Evolutionary conservation across 2,113 vertebrate genomes (phyloP), one percentile per base, ranked within the genome.

Genomic region (Nesogale talazaci): DNA sequence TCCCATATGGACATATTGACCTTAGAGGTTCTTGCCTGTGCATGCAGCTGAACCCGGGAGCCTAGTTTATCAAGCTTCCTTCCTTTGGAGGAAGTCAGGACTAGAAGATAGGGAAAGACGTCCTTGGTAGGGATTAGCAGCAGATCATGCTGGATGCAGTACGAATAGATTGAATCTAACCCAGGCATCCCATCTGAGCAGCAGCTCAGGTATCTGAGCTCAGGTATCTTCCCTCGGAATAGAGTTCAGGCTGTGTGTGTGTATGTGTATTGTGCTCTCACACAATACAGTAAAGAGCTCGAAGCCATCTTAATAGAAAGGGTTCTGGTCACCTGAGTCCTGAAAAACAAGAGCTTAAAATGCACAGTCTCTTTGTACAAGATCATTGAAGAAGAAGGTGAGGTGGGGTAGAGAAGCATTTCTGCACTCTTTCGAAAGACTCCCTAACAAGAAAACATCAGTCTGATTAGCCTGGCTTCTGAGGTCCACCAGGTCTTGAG

Each of bases 281-380:
- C n/a, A n/a, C n/a, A 40, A 38, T 46, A 61, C 17, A 27, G 7
- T 78, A 61, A 52, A 8, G 46, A 52, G 17, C 8, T 70, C 27
- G 3, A 29, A 38, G 22, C 67, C 29, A 7, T 15, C 59, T 56
- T 81, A 72, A 34, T 6, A 46, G 80, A 76, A 91, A 57, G 6
- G 46, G 34, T 82, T 89, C 29, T 84, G 29, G 57, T 56, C 22
- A 69, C 59, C 77, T 31, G 61, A 56, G 90, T 86, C 86, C 29
- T 94, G 40, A 91, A 89, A 80, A 91, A 3, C 17, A 23, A 89
- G 36, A 75, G 7, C 52, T 93, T 91, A 38, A 88, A 81, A 91
- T 76, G 56, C 8, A 59, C 10, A 77, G 4, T 3, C 1, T 34
- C 56, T 95, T 86, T 56, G 11, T 67, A 79, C 52, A 92, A 88